Base-by-base conservation (phyloP, 92 coral and sea anemone species). In the Epizoanthus fatuus region DNA sequence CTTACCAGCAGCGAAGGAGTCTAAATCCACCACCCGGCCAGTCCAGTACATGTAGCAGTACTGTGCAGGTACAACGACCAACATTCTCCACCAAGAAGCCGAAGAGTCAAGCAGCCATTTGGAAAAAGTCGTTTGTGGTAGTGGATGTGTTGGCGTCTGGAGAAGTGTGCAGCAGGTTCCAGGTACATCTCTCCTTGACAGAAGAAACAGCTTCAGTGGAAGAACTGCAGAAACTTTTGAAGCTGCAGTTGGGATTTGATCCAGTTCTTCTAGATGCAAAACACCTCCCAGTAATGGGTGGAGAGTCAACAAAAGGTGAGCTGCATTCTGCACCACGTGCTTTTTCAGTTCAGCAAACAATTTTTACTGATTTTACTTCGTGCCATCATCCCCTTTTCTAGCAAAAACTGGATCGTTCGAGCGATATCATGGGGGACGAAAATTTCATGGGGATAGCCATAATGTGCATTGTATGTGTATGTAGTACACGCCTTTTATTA, bases 191-290 rank as follows among this genome's bases (percentile, higher is more conserved):
- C 12, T 32, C 58, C 17, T 39, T 89, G 57, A 37, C 75, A 15
- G 89, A 89, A 44, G 88, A 85, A 29, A 83, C 63, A 2, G 92
- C 92, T 10, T 45, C 76, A 13, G 89, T 84, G 58, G 89, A 76
- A 10, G 66, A 64, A 69, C 38, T 84, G 17, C 32, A 73, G 55
- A 71, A 62, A 64, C 13, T 83, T 73, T 39, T 88, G 15, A 72
- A 84, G 57, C 72, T 60, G 44, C 92, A 89, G 52, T 89, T 89
- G 63, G 89, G 80, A n/a, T 89, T 25, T 73, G 79, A 89, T 6
- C 85, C 84, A 10, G 42, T 45, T 44, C 72, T 89, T 40, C 35
- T 84, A 2, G 86, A 84, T 68, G 55, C 79, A 8, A 89, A 89
- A 78, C 87, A 84, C 58, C 69, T 89, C 20, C 92, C 90, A 13